A percentile compares a stretch with the other conserved stretches of the same genome.
These are phyloP conservation scores for Drosophila watanabei DNA, from an alignment of 1,140 invertebrate species.

Conservation along the genomic window DNA sequence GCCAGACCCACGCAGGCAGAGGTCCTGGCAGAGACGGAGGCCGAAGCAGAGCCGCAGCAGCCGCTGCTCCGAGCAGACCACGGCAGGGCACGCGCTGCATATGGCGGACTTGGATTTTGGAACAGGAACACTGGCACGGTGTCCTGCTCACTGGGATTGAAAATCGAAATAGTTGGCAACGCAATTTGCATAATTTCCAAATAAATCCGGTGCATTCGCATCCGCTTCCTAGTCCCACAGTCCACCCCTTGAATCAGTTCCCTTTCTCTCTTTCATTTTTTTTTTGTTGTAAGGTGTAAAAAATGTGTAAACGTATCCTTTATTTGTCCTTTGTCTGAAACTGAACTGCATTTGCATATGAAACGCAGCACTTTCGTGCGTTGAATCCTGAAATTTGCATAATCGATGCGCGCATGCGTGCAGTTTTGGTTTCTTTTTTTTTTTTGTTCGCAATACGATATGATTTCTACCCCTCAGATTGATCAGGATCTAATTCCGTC, in stretches of 20 bases:
- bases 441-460: slow-evolving; percentile 8
- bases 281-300: slow-evolving; percentile 79
- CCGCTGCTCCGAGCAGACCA: slow-evolving; percentile 61
- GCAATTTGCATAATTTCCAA: slow-evolving; percentile 80
- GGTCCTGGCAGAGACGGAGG: slow-evolving; percentile 15
- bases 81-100: slow-evolving; percentile 62
- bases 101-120: slow-evolving; percentile 28
- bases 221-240: slow-evolving; percentile 14
- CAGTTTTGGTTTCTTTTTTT: slow-evolving; percentile 51
- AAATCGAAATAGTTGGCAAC: slow-evolving; percentile 63
- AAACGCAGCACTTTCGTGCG: slow-evolving; percentile 58
- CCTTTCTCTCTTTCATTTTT: slow-evolving; percentile 10
- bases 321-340: slow-evolving; percentile 57
- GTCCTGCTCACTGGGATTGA: slow-evolving; percentile 30
- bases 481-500: slow-evolving; percentile 7
- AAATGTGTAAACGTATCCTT: slow-evolving; percentile 80
- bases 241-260: slow-evolving; percentile 50
- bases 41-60: slow-evolving; percentile 65
- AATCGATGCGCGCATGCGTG: slow-evolving; percentile 80
- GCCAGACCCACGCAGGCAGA: slow-evolving; percentile 45
- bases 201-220: slow-evolving; percentile 77
- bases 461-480: slow-evolving; percentile 31
- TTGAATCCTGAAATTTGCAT: slow-evolving; percentile 63
- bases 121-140: background rate
- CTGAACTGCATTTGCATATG: slow-evolving; percentile 75